phyloP scores from a whole-genome alignment of 1,140 invertebrate species.

The Achatina immaculata region DNA sequence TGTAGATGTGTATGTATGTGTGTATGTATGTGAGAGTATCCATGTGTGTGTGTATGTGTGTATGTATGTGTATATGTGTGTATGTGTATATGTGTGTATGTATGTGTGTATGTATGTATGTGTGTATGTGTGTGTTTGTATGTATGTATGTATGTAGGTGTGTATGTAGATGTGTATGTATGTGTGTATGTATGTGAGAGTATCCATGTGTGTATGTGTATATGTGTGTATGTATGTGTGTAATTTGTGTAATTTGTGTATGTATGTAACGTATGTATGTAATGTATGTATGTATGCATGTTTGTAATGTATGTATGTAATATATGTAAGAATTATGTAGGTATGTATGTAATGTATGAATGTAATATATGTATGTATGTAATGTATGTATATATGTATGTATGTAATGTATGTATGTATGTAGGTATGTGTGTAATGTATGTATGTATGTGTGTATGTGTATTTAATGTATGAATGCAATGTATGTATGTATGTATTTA shows the following conservation, averaged over 20 bases:
- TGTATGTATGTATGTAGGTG: background rate
- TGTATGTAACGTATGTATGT: too few relatives aligned
- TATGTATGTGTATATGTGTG: background rate
- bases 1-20: background rate
- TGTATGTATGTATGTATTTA: too few relatives aligned
- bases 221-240: background rate
- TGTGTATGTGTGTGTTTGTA: background rate
- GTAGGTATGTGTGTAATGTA: too few relatives aligned
- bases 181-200: background rate
- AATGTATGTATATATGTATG: too few relatives aligned
- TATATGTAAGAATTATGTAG: too few relatives aligned
- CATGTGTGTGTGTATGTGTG: background rate
- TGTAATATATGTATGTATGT: too few relatives aligned
- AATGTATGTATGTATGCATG: background rate
- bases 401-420: too few relatives aligned
- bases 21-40: background rate
- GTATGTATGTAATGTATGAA: too few relatives aligned
- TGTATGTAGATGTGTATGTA: background rate
- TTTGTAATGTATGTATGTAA: background rate
- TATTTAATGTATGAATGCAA: too few relatives aligned
- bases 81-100: background rate
- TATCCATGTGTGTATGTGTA: background rate
- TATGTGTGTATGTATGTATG: background rate
- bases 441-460: too few relatives aligned
- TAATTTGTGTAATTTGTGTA: too few relatives aligned